phyloP scores from a whole-genome alignment of 2,797 vertebrate species.

The Threskiornis aethiopicus region DNA sequence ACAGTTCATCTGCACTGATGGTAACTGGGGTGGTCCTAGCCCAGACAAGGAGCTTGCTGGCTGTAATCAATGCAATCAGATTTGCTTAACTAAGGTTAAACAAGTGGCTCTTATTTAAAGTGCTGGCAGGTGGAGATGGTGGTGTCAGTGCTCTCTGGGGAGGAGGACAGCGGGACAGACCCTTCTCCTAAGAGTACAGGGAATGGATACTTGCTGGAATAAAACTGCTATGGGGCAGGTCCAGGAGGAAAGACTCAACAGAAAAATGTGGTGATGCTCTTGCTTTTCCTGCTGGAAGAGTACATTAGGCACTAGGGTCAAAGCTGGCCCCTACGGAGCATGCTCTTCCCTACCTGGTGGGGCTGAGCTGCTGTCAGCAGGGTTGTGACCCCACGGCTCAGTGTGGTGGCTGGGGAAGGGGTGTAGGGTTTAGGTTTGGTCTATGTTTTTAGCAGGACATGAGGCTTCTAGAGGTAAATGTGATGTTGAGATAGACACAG shows the following conservation, averaged over 20 bases:
- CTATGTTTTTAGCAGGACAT: rapidly evolving
- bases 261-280: background rate
- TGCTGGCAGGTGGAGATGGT: background rate
- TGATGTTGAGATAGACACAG: background rate
- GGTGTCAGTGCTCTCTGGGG: background rate
- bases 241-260: background rate
- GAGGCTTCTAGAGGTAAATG: background rate
- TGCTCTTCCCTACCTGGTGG: rapidly evolving
- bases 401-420: background rate
- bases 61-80: background rate
- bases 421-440: background rate
- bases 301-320: rapidly evolving
- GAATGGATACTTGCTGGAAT: rapidly evolving
- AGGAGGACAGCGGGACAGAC: background rate
- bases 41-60: background rate
- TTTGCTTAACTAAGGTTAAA: background rate
- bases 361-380: background rate
- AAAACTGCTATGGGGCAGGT: background rate
- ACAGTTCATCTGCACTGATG: background rate
- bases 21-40: background rate
- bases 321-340: rapidly evolving
- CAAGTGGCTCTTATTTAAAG: background rate
- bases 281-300: background rate
- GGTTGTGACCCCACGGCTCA: rapidly evolving
- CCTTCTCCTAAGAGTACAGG: rapidly evolving